Evolutionary conservation across 2,113 vertebrate genomes (phyloP), one percentile per base, ranked within the genome.

Genomic region (Pangasianodon gigas): DNA sequence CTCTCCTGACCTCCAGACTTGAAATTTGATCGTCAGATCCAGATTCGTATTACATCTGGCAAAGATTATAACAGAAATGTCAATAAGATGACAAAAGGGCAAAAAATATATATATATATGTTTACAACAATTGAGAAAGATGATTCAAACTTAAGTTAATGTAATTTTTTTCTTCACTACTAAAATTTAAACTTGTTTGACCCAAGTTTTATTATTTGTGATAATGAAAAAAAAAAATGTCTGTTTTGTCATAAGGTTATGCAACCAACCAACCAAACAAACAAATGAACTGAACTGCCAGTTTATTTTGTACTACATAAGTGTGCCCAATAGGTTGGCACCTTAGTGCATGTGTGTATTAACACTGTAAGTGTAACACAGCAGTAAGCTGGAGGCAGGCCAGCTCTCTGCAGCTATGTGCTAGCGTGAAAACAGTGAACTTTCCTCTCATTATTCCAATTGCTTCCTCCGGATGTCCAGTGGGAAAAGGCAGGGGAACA

Each of bases 381-480:
- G 67, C 51, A 84, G 52, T 80, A 69, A 79, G 48, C 65, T 91
- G 91, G 82, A 90, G 60, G 37, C 7, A 4, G n/a, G 46, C 87
- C 89, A 90, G 41, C 81, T 26, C 37, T 18, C 84, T 82, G 37
- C 71, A 51, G 56, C 37, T 21, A 46, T 54, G 80, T 65, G 67
- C 85, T 81, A 84, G 85, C 79, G 89, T 85, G 82, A 58, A 91
- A 90, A 87, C 83, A 21, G 48, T 79, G 41, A 85, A 79, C 90
- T 87, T 58, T 80, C 81, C 81, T 86, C 77, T 91, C 65, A 89
- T 91, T 90, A 83, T 87, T 58, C 80, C 85, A 84, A 67, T 62
- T 90, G 88, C 86, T 89, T 90, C 89, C 84, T 90, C 86, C 56
- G 69, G 92, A 92, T 86, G 71, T 89, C 56, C 69, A 84, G 44